Base-by-base conservation (phyloP, 2,888 invertebrate genomes). In the Eupithecia inturbata region DNA sequence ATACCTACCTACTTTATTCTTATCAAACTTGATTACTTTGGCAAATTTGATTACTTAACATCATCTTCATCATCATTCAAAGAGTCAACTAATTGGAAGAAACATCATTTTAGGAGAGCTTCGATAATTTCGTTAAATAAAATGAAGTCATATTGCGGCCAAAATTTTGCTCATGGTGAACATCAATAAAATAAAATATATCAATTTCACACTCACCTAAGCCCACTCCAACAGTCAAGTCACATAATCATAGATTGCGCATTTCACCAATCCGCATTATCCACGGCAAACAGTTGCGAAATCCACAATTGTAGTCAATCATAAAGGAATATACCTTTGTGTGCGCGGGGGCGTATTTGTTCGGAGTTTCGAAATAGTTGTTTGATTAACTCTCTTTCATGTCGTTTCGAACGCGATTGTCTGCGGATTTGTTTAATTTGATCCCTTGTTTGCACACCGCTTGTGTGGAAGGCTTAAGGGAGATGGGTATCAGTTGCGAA, bases 351-450 rank as follows among this genome's bases (percentile, higher is more conserved):
- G 88, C 86, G 88, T 85, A 86, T 92, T 91, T 91, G 89, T 87
- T 81, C 83, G 78, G 80, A 84, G 81, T 84, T 80, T 81, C 83
- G 87, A 85, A 92, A 91, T 92, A 91, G 91, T 91, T 92, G 92
- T 93, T 93, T 93, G 94, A 94, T 94, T 91, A 92, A 90, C 91
- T 92, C 92, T 90, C 94, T 94, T 94, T 94, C 92, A 94, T 94
- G 92, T 92, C 88, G 83, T 85, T 85, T 84, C 89, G 89, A 89
- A 89, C 89, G 88, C 89, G 91, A 91, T 92, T 92, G 92, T 92
- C 89, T 86, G 88, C 88, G 91, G 92, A 93, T 93, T 93, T 92
- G 93, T 93, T 92, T 92, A 93, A 94, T 92, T 94, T 90, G 90
- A 88, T 88, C 92, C 92, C 92, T 94, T 94, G 94, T 94, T 93